Conservation (phyloP, 23 tunicate genomes). For the Diplosoma virens region DNA sequence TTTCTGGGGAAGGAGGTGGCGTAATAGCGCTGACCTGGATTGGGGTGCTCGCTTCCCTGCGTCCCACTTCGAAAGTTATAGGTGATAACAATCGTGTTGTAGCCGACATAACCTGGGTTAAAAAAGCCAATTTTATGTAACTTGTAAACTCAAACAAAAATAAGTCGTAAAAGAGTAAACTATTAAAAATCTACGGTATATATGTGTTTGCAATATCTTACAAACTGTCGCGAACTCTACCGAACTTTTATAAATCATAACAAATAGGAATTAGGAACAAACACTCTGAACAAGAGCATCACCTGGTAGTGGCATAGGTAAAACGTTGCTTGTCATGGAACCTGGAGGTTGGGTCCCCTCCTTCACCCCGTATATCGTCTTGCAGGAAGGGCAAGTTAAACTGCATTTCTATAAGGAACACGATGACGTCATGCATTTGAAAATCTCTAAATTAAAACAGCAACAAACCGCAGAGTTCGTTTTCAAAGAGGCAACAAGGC, state of each 20-base stretch:
- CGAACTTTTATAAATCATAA: too few relatives aligned
- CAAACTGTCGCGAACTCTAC: too few relatives aligned
- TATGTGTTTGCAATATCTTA: not conserved
- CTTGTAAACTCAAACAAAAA: too few relatives aligned
- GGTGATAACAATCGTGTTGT: slow-evolving; percentile 42
- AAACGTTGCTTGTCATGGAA: slow-evolving; percentile 26
- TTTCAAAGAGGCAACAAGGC: slow-evolving; percentile 46
- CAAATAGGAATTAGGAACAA: too few relatives aligned
- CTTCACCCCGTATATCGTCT: slow-evolving; percentile 55
- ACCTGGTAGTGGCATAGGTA: slow-evolving; percentile 37
- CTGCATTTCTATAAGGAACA: slow-evolving; percentile 15
- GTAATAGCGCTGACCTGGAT: slow-evolving; percentile 47
- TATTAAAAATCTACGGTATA: not conserved
- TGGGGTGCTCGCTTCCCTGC: slow-evolving; percentile 42
- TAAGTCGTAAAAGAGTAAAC: not conserved
- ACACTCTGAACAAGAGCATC: not conserved
- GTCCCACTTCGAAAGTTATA: slow-evolving; percentile 49
- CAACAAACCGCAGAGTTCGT: too few relatives aligned
- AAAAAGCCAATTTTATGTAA: not conserved
- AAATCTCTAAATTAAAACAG: too few relatives aligned
- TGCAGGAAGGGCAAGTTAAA: slow-evolving; percentile 72
- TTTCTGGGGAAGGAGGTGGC: slow-evolving; percentile 56
- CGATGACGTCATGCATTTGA: too few relatives aligned
- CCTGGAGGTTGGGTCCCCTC: slow-evolving; percentile 73
- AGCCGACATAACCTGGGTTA: slow-evolving; percentile 23